A percentile compares a stretch with the other conserved stretches of the same genome.
Conservation (phyloP, 2,888 invertebrate species). For the Sicus ferrugineus region DNA sequence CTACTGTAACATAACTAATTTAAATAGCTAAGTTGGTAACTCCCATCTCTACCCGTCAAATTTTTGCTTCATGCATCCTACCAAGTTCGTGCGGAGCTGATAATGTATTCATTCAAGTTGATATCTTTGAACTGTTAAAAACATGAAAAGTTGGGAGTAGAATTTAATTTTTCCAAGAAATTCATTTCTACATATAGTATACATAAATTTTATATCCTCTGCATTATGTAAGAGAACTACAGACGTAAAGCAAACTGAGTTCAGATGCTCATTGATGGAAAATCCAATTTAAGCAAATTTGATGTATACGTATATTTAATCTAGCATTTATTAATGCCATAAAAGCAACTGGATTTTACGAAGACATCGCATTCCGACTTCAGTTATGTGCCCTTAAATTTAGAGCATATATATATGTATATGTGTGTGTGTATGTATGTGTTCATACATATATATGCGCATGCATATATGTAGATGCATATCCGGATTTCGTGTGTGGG, state of each 20-base stretch:
- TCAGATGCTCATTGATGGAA: constrained; percentile 39
- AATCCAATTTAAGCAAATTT: not conserved
- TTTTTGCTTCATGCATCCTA: too few species aligned
- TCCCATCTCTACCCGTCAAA: too few species aligned
- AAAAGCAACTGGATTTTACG: not conserved
- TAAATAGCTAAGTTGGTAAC: too few species aligned
- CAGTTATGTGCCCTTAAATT: not conserved
- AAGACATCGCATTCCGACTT: not conserved
- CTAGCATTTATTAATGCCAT: constrained; percentile 12
- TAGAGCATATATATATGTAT: not conserved
- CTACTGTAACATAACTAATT: too few species aligned
- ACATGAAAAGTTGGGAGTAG: constrained; percentile 40
- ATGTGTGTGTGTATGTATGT: not conserved
- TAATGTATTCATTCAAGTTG: constrained; percentile 59
- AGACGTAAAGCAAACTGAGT: constrained; percentile 42
- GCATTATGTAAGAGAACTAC: constrained; percentile 42
- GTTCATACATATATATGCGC: not conserved
- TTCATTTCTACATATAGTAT: constrained; percentile 42
- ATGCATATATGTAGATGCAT: not conserved
- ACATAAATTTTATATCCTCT: constrained; percentile 49
- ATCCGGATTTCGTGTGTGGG: too few species aligned
- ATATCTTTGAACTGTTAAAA: constrained; percentile 62
- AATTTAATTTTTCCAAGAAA: constrained; percentile 28
- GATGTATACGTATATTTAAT: not conserved
- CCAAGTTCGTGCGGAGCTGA: too few species aligned